A percentile compares a stretch with the other conserved stretches of the same genome.
phyloP scores from a whole-genome alignment of 2,113 vertebrate genomes.

The Onychostoma macrolepis region DNA sequence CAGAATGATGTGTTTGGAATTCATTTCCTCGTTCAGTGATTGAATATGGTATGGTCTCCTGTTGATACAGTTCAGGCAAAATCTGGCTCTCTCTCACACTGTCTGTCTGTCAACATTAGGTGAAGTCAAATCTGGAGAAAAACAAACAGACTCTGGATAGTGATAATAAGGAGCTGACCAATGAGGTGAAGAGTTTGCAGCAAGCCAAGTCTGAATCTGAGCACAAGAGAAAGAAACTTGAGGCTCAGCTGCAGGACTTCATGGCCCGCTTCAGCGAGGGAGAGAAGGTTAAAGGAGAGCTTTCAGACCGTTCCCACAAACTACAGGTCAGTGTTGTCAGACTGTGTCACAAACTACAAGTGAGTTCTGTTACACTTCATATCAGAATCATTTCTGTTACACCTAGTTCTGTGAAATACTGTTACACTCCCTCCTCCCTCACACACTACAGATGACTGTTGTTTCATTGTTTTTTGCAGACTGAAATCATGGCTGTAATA shows the following conservation, averaged over 20 bases:
- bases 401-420: neutral
- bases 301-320: constrained; percentile 86
- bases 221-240: constrained; percentile 94
- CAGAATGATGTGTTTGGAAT: constrained; percentile 12
- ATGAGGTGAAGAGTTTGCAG: constrained; percentile 91
- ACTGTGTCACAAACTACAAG: neutral
- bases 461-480: neutral
- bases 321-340: constrained; percentile 81
- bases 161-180: constrained; percentile 91
- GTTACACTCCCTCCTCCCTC: neutral
- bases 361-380: neutral
- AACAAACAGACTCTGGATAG: constrained; percentile 94
- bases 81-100: neutral
- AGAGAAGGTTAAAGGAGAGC: constrained; percentile 83
- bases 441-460: neutral
- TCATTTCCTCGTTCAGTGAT: neutral
- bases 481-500: neutral
- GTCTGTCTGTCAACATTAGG: constrained; percentile 69
- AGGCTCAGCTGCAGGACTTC: constrained; percentile 89
- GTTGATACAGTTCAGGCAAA: neutral
- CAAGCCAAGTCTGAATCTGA: constrained; percentile 91
- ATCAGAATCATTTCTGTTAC: neutral
- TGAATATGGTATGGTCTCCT: neutral
- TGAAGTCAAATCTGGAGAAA: constrained; percentile 94
- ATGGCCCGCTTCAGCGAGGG: constrained; percentile 84